Base-by-base conservation (phyloP, 2,888 invertebrate genomes). In the Dione vanillae region DNA sequence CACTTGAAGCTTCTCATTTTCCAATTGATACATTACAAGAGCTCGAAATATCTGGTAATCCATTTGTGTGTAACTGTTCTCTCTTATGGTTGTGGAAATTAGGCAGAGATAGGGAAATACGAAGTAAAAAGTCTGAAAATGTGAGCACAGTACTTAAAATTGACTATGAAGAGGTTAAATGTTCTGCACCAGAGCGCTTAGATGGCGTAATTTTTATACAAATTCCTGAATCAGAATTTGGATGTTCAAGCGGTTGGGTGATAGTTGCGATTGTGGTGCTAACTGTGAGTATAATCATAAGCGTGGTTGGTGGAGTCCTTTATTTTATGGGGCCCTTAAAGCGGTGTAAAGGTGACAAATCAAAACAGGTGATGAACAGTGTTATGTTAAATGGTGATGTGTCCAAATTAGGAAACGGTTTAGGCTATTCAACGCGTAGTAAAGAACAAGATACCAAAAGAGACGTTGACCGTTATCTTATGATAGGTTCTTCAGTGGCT, bases 41-140 rank as follows among this genome's bases (percentile, higher is more conserved):
- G 72, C 91, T 98, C 43, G 95, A 96, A 77, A 94, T 98, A 66
- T 96, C 96, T 43, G 97, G 97, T 41, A 97, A 98, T 90, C 97
- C 97, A 0, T 94, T 98, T 75, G 94, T 95, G 72, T 98, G 98
- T 89, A 98, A 98, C 87, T 98, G 98, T 84, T 97, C 97, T 65
- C 90, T 98, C 72, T 94, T 96, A 74, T 98, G 98, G 98, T 91
- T 98, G 54, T 97, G 97, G 97, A 96, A 96, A 82, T 93, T 97
- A 58, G 90, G 89, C 35, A 86, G 85, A 74, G 91, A 92, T 71
- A 91, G 90, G 79, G 91, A 91, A 81, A 81, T 87, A 7, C 90
- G 83, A 68, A 87, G 80, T 71, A 90, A 84, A 73, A 89, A 85
- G 71, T 84, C 85, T 69, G 87, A 85, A 54, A 92, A 91, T 74